phyloP scores from a whole-genome alignment of 2,888 invertebrate species.

The Syrista parreyssii region DNA sequence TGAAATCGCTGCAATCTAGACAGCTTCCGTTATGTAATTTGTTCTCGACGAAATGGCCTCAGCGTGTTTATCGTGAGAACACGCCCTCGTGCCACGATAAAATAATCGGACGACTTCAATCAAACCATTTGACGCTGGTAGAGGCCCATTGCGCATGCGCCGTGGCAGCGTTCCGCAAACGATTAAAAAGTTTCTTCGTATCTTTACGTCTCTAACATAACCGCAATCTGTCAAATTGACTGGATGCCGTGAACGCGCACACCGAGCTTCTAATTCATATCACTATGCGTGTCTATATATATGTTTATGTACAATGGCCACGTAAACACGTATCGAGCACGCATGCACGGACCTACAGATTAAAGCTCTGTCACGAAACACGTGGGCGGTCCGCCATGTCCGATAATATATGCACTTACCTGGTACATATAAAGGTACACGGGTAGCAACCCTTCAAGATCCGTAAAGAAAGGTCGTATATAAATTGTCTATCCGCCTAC shows the following conservation, averaged over 20 bases:
- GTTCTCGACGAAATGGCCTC: neutral
- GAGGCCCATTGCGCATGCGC: too few species aligned
- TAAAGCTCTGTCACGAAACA: conserved; percentile 30
- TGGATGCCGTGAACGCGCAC: too few species aligned
- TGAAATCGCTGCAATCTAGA: neutral
- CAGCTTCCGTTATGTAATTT: neutral
- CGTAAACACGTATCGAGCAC: conserved; percentile 6
- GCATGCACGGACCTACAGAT: conserved; percentile 27
- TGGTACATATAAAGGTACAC: neutral
- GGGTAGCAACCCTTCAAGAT: neutral
- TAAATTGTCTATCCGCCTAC: neutral
- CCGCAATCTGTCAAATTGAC: too few species aligned
- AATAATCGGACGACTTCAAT: too few species aligned
- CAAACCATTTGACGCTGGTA: too few species aligned
- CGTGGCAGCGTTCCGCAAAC: too few species aligned
- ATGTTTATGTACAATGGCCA: conserved; percentile 1
- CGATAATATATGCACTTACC: conserved; percentile 29
- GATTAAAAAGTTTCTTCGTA: too few species aligned
- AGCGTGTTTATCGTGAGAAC: neutral
- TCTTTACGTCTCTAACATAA: too few species aligned
- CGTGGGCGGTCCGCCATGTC: conserved; percentile 37
- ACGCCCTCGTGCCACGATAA: neutral
- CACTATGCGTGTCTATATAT: too few species aligned
- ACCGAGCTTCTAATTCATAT: too few species aligned
- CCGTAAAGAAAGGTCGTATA: neutral